Percentiles rank a stretch among this genome's conserved stretches.
These are phyloP conservation scores for Pangasius macronema DNA, from an alignment of 2,797 vertebrate species.

Conservation along the genomic window DNA sequence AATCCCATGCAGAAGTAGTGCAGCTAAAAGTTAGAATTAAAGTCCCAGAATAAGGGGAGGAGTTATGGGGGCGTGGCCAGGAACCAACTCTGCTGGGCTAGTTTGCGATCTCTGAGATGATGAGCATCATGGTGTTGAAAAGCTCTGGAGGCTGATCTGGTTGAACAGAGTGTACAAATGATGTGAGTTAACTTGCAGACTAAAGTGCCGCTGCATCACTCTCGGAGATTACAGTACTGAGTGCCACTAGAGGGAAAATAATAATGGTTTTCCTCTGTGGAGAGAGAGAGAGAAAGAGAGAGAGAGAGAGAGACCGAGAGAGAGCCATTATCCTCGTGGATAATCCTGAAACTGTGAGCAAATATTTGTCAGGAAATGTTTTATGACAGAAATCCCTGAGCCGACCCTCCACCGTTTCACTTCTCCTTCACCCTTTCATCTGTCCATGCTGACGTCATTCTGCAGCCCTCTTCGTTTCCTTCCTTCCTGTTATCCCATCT, in stretches of 20 bases:
- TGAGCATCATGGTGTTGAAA: too few relatives aligned
- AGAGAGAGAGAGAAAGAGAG: neutral
- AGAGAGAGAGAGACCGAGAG: neutral
- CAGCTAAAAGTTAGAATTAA: neutral
- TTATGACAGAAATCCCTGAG: conserved; percentile 50
- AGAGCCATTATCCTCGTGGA: neutral
- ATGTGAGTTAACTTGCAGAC: neutral
- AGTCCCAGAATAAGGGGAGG: neutral
- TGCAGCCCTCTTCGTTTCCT: conserved; percentile 19
- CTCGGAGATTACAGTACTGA: neutral
- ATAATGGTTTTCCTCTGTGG: neutral
- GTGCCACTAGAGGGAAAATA: neutral
- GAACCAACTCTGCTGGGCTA: neutral
- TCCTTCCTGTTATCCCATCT: conserved; percentile 40
- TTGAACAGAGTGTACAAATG: neutral
- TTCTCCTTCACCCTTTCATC: conserved; percentile 26
- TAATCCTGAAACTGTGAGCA: conserved; percentile 46
- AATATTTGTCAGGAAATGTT: conserved; percentile 46
- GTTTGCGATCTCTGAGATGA: neutral
- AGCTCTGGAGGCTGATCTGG: neutral
- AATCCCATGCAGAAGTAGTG: neutral
- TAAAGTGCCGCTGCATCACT: neutral
- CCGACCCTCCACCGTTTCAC: neutral
- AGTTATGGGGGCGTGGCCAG: neutral
- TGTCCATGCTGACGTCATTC: conserved; percentile 4